Evolutionary conservation across 2,888 invertebrate genomes (phyloP).

Genomic region (Apamea epomidion): DNA sequence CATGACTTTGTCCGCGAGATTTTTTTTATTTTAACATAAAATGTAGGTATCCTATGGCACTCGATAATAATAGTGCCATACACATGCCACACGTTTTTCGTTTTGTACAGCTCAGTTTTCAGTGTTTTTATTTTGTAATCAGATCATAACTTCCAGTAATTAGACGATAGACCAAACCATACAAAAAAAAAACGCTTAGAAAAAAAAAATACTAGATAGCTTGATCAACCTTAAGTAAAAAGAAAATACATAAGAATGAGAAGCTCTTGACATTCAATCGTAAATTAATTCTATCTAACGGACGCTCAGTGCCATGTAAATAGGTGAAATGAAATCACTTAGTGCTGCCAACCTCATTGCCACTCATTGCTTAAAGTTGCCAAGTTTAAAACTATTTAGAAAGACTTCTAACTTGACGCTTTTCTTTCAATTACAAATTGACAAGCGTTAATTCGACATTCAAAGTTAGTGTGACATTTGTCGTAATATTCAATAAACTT

Average conservation of each 20-base stretch:
- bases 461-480: not conserved
- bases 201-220: not conserved
- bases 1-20: not conserved
- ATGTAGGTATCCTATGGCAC: too few species aligned
- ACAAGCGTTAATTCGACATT: not conserved
- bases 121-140: not conserved
- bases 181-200: not conserved
- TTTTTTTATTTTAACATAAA: not conserved
- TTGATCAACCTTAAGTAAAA: constrained; percentile 1
- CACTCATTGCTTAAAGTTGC: constrained; percentile 24
- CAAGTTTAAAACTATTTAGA: constrained; percentile 33
- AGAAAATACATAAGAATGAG: constrained; percentile 15
- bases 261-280: constrained; percentile 13
- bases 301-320: constrained; percentile 25
- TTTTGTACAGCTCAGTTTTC: too few species aligned
- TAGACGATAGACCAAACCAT: not conserved
- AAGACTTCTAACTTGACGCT: constrained; percentile 7
- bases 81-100: accelerated
- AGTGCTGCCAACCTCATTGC: constrained; percentile 40
- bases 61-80: too few species aligned
- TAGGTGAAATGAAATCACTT: constrained; percentile 43
- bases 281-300: constrained; percentile 33
- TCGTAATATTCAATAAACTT: not conserved
- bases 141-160: too few species aligned
- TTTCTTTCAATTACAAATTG: not conserved